These are phyloP conservation scores for Reticulitermes lucifugus DNA, from an alignment of 2,888 invertebrate genomes.

Conservation along the genomic window DNA sequence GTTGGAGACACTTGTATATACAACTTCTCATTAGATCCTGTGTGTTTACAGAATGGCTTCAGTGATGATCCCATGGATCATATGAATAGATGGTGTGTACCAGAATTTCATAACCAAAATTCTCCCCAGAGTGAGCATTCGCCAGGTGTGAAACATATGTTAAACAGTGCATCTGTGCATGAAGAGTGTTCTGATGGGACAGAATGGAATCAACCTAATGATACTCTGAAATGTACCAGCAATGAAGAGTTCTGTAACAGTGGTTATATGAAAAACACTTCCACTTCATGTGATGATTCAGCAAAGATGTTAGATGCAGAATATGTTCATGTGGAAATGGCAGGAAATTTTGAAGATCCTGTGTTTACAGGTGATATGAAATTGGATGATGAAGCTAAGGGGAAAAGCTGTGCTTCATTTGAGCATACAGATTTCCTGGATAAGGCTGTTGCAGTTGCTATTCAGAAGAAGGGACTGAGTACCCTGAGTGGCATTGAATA, in stretches of 20 bases:
- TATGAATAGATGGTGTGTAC: background rate
- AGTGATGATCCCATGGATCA: background rate
- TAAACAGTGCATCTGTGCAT: background rate
- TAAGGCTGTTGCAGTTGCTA: conserved; percentile 80
- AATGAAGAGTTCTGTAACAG: background rate
- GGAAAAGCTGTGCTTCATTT: conserved; percentile 40
- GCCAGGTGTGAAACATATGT: background rate
- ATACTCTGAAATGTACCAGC: background rate
- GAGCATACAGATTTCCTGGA: conserved; percentile 70
- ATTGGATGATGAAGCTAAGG: conserved; percentile 1
- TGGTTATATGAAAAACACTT: background rate
- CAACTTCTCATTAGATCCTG: background rate
- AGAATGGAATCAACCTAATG: background rate
- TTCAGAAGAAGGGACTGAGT: conserved; percentile 77
- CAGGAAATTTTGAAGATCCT: background rate
- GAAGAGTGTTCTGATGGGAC: background rate
- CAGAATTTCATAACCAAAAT: background rate
- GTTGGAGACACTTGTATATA: background rate
- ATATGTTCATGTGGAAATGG: background rate
- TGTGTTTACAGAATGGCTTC: background rate
- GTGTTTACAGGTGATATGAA: background rate
- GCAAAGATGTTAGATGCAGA: background rate
- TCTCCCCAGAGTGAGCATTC: background rate
- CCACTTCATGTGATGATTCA: background rate
- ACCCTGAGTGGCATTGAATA: conserved; percentile 50